Evolutionary conservation across 2,113 vertebrate genomes (phyloP).

Genomic region (Ammodytes marinus): DNA sequence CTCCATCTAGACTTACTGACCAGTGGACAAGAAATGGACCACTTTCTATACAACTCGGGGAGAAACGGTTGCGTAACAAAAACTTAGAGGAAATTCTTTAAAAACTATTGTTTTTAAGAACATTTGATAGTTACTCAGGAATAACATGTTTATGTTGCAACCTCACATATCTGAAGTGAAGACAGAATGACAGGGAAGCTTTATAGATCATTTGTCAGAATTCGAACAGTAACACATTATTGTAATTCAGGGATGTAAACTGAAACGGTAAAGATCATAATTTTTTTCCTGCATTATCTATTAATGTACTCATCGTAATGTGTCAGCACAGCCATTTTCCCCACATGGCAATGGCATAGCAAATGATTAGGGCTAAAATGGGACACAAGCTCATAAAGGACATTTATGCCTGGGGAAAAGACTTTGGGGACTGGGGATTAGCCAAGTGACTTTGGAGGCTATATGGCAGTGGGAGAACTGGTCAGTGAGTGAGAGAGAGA

Average conservation of each 20-base stretch:
- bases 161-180: background rate
- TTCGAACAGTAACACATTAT: too few relatives aligned
- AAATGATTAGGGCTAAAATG: background rate
- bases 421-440: conserved; percentile 41
- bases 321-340: background rate
- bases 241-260: background rate
- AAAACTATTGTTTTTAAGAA: background rate
- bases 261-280: background rate
- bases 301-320: background rate
- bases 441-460: conserved; percentile 36
- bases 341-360: background rate
- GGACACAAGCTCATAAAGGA: conserved; percentile 8
- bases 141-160: conserved; percentile 2
- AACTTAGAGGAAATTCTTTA: background rate
- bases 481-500: background rate
- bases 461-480: conserved; percentile 5
- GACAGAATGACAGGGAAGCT: background rate
- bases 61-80: background rate
- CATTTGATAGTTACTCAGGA: background rate
- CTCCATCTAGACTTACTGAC: background rate
- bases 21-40: background rate
- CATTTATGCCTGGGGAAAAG: conserved; percentile 4
- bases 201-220: background rate
- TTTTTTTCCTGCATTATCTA: background rate
- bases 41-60: background rate